Base-by-base conservation (phyloP, 2,888 invertebrate species). In the Philaethria dido region DNA sequence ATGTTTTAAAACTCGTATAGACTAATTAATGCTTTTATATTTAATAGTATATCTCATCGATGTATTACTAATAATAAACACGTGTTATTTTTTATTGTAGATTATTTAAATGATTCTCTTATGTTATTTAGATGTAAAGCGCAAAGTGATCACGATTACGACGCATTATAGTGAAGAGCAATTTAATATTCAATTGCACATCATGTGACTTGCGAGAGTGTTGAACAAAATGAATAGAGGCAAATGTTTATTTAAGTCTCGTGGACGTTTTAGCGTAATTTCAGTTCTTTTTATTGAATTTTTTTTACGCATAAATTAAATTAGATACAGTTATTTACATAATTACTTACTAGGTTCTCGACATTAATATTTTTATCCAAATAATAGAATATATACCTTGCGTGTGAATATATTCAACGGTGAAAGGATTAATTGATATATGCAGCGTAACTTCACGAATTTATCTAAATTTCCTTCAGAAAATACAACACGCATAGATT, bases 141-240 rank as follows among this genome's bases (percentile, higher is more conserved):
- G 48, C 52, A 63, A 65, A 72, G 68, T 68, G 63, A 68, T 64
- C 52, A 61, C 72, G 64, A 62, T 69, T 72, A 69, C 71, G 69
- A 71, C 72, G 66, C 73, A 68, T 74, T 73, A 73, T 75, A 74
- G 72, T 73, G 72, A 71, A 72, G 72, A 75, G 69, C 74, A 75
- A 74, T 75, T 75, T 72, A 74, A 72, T 70, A 72, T 68, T 74
- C 72, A 71, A 70, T 73, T 70, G 71, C 61, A 67, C 68, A 69
- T 74, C 74, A 75, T 75, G 74, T 75, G 74, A 74, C 73, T 64
- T 69, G 50, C 68, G 66, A 67, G 71, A 68, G 62, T 71, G 69
- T 68, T 71, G 67, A 70, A 64, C 68, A 72, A 71, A 72, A 71
- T 71, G 74, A 74, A 69, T 64, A 70, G 55, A 65, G 62, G 66